Percentiles rank a stretch among this genome's conserved stretches.
Evolutionary conservation across 2,113 vertebrate genomes (phyloP).

Genomic region (Vanacampus margaritifer): DNA sequence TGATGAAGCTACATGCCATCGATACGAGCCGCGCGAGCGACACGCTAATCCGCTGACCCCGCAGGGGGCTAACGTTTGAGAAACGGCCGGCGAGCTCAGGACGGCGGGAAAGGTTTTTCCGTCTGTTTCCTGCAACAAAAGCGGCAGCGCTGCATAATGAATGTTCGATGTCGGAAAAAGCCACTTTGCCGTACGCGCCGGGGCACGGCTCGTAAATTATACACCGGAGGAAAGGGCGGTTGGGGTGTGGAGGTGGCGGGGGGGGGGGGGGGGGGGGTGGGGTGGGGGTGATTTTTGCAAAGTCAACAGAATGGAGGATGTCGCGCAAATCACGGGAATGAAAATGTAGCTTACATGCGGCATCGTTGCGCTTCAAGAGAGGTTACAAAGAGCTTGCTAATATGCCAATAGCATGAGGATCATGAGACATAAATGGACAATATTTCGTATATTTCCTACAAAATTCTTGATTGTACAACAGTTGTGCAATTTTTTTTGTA

Average conservation of each 20-base stretch:
- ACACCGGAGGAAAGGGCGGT: no score
- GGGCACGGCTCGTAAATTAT: constrained; percentile 29
- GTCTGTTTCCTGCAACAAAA: constrained; percentile 5
- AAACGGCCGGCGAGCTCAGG: constrained; percentile 26
- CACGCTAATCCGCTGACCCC: constrained; percentile 36
- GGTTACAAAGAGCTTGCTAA: neutral
- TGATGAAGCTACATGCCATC: constrained; percentile 52
- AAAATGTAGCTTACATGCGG: neutral
- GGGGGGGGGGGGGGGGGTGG: no score
- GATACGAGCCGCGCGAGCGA: constrained; percentile 45
- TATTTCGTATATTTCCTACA: no score
- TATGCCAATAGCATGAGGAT: neutral
- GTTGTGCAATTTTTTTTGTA: no score
- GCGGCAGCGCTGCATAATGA: constrained; percentile 29
- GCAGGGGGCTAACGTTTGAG: constrained; percentile 13
- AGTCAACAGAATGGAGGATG: constrained; percentile 21
- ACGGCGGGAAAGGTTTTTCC: neutral
- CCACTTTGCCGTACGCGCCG: constrained; percentile 3
- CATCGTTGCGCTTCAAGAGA: neutral
- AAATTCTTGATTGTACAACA: no score
- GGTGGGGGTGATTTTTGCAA: constrained; percentile 29
- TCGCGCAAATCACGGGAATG: constrained; percentile 17
- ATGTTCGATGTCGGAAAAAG: constrained; percentile 14
- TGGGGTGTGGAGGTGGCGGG: no score
- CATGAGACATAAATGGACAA: neutral